Percentiles rank a stretch among this genome's conserved stretches.
Conservation (phyloP, 2,797 vertebrate genomes). For the Pelochelys cantorii region DNA sequence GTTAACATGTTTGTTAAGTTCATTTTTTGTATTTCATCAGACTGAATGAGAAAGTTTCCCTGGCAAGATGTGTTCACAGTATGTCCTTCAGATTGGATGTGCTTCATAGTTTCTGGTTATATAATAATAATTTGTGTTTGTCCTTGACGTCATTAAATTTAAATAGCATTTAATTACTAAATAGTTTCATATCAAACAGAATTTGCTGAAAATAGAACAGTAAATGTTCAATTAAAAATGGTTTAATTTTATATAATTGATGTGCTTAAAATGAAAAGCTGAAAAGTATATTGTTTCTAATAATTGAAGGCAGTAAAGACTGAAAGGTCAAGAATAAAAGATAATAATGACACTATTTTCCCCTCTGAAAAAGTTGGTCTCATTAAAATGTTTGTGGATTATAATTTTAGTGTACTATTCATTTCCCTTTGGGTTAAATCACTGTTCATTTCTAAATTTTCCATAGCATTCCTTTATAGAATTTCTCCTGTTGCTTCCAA, state of each 20-base stretch:
- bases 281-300: constrained; percentile 29
- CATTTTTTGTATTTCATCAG: constrained; percentile 30
- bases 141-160: constrained; percentile 31
- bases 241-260: constrained; percentile 26
- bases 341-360: neutral
- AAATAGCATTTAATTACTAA: constrained; percentile 42
- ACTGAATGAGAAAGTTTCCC: constrained; percentile 64
- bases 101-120: constrained; percentile 7
- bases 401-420: neutral
- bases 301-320: constrained; percentile 24
- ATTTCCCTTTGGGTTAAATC: constrained; percentile 29
- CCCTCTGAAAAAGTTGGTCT: constrained; percentile 20
- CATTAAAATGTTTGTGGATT: constrained; percentile 10
- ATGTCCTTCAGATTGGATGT: constrained; percentile 17
- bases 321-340: constrained; percentile 33
- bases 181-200: constrained; percentile 23
- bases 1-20: constrained; percentile 29
- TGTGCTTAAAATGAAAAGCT: constrained; percentile 47
- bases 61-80: constrained; percentile 18
- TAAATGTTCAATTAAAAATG: neutral
- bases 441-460: neutral
- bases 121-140: constrained; percentile 31
- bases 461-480: constrained; percentile 9
- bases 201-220: constrained; percentile 26
- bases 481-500: constrained; percentile 22